Evolutionary conservation across 53 echinoderm and acorn worm genomes (phyloP).

Genomic region (Paracentrotus lividus): DNA sequence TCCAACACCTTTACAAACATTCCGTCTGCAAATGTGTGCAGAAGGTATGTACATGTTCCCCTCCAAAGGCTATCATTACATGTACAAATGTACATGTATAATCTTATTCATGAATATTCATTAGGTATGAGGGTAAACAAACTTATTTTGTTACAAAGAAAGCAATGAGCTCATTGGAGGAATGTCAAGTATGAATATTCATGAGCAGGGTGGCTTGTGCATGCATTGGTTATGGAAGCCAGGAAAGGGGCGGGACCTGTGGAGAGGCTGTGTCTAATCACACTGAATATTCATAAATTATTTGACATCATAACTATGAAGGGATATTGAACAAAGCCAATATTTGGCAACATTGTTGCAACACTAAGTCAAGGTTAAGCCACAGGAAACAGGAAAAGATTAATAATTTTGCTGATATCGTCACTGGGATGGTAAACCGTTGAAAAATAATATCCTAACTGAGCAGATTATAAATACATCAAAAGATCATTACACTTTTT

Average conservation of each 20-base stretch:
- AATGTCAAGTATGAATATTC: not conserved
- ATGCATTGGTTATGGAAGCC: not conserved
- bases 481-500: not conserved
- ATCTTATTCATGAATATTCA: not conserved
- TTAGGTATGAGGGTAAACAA: not conserved
- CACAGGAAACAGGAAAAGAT: constrained; percentile 1
- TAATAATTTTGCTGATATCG: not conserved
- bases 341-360: constrained; percentile 47
- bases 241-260: not conserved
- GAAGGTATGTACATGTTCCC: not conserved
- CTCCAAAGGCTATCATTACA: not conserved
- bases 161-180: not conserved
- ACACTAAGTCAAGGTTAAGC: constrained; percentile 44
- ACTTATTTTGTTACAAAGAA: not conserved
- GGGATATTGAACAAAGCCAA: constrained; percentile 4
- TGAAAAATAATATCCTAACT: constrained; percentile 1
- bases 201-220: not conserved
- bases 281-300: not conserved
- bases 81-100: not conserved
- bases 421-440: not conserved
- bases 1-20: not conserved
- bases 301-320: constrained; percentile 8
- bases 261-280: not conserved
- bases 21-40: not conserved
- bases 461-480: not conserved